phyloP scores from a whole-genome alignment of 1,140 invertebrate species.

The Drosophila prosaltans region DNA sequence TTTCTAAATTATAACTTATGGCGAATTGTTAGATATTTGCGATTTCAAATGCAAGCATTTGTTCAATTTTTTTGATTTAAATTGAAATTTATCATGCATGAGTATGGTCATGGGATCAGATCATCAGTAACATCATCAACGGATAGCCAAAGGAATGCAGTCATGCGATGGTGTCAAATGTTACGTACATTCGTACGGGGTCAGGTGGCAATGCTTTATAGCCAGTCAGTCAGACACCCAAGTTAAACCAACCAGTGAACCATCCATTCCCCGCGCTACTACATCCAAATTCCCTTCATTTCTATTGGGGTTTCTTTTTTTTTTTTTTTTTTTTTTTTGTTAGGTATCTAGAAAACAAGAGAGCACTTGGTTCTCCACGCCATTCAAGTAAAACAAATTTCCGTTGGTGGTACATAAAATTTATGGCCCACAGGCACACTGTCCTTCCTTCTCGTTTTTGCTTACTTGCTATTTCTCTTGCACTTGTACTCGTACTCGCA shows the following conservation, averaged over 20 bases:
- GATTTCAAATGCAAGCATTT: neutral
- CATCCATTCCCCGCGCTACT: neutral
- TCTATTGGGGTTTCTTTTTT: neutral
- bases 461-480: conserved; percentile 11
- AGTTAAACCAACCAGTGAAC: neutral
- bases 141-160: conserved; percentile 39
- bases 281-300: neutral
- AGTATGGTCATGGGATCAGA: conserved; percentile 1
- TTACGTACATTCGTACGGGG: conserved; percentile 52
- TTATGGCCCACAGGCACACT: conserved; percentile 57
- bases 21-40: no score
- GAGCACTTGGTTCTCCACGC: conserved; percentile 51
- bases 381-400: conserved; percentile 78
- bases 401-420: conserved; percentile 73
- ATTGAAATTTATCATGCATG: conserved; percentile 17
- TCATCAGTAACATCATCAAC: conserved; percentile 34
- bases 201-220: conserved; percentile 41
- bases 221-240: conserved; percentile 5
- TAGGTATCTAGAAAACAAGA: conserved; percentile 56
- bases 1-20: no score
- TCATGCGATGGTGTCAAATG: conserved; percentile 68
- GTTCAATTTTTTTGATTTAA: conserved; percentile 1
- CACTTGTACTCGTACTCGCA: neutral
- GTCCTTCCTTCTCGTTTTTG: conserved; percentile 21
- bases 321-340: conserved; percentile 29